A percentile compares a stretch with the other conserved stretches of the same genome.
Evolutionary conservation across 2,888 invertebrate species (phyloP).

Genomic region (Andrena fulva): DNA sequence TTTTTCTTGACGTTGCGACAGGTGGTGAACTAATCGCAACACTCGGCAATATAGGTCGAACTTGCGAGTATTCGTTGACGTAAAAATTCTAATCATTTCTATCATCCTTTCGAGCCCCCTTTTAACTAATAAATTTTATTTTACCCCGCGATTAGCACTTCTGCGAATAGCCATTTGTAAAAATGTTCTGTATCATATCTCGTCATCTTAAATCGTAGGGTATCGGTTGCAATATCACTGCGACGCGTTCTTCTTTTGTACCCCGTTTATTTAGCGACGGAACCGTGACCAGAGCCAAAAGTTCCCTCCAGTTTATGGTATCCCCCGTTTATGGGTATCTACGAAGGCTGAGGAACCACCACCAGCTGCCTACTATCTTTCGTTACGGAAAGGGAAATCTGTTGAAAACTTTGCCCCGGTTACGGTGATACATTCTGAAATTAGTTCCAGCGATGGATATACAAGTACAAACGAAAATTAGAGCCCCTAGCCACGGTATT

Average conservation of each 20-base stretch:
- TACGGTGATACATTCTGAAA: slow-evolving; percentile 13
- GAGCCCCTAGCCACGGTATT: slow-evolving; percentile 71
- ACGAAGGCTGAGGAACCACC: slow-evolving; percentile 38
- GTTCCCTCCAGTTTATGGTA: slow-evolving; percentile 27
- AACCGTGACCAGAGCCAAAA: slow-evolving; percentile 68
- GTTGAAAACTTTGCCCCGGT: slow-evolving; percentile 32
- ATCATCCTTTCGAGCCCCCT: slow-evolving; percentile 8
- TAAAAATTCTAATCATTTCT: slow-evolving; percentile 32
- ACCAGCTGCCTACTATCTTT: slow-evolving; percentile 18
- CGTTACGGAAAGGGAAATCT: slow-evolving; percentile 29
- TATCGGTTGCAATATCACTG: slow-evolving; percentile 63
- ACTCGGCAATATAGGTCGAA: slow-evolving; percentile 54
- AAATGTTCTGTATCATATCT: slow-evolving; percentile 57
- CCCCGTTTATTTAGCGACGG: slow-evolving; percentile 39
- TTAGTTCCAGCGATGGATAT: slow-evolving; percentile 51
- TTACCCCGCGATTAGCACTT: slow-evolving; percentile 38
- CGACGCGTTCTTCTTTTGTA: slow-evolving; percentile 39
- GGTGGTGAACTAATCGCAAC: slow-evolving; percentile 48
- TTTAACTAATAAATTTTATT: slow-evolving; percentile 32
- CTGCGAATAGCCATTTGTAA: slow-evolving; percentile 60
- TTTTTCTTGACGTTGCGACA: slow-evolving; percentile 34
- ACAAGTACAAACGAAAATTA: slow-evolving; percentile 44
- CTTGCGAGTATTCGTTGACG: slow-evolving; percentile 47
- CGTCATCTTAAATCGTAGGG: slow-evolving; percentile 46
- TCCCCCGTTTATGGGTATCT: slow-evolving; percentile 27